These are phyloP conservation scores for Pristionchus maxplancki DNA, from an alignment of 2,888 invertebrate genomes.

Conservation along the genomic window DNA sequence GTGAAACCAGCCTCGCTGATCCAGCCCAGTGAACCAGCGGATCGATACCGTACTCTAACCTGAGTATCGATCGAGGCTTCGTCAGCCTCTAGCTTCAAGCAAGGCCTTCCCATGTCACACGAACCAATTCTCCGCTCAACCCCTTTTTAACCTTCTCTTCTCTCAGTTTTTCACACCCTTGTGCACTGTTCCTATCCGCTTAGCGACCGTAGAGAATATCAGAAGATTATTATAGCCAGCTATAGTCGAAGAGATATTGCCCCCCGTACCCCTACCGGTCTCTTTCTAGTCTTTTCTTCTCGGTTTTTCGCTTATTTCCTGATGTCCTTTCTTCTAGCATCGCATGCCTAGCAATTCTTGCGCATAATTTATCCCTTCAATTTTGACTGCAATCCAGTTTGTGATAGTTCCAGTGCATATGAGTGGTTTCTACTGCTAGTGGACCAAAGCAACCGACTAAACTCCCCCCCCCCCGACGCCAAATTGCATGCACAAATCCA, in stretches of 20 bases:
- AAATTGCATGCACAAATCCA: not conserved
- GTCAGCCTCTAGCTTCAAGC: conserved; percentile 39
- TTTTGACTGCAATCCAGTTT: conserved; percentile 9
- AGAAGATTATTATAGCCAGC: conserved; percentile 7
- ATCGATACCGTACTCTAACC: conserved; percentile 1
- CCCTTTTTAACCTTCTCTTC: not conserved
- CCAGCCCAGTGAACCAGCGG: not conserved
- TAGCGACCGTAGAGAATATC: conserved; percentile 32
- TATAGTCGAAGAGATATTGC: conserved; percentile 2
- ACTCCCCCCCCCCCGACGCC: not conserved
- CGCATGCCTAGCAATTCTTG: not conserved
- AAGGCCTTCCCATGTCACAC: not conserved
- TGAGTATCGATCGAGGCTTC: not conserved
- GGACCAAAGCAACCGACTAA: conserved; percentile 7
- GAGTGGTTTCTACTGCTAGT: conserved; percentile 4
- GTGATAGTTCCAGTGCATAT: conserved; percentile 42
- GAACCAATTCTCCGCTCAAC: not conserved
- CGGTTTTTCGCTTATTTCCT: conserved; percentile 15
- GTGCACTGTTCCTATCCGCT: not conserved
- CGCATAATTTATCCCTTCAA: not conserved
- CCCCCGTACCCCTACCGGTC: not conserved
- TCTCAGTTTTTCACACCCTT: not conserved
- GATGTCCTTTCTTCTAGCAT: not conserved
- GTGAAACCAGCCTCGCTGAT: conserved; percentile 58
- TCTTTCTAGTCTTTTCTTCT: conserved; percentile 10